These are phyloP conservation scores for Sandelia bainsii DNA, from an alignment of 2,797 vertebrate genomes.

Conservation along the genomic window DNA sequence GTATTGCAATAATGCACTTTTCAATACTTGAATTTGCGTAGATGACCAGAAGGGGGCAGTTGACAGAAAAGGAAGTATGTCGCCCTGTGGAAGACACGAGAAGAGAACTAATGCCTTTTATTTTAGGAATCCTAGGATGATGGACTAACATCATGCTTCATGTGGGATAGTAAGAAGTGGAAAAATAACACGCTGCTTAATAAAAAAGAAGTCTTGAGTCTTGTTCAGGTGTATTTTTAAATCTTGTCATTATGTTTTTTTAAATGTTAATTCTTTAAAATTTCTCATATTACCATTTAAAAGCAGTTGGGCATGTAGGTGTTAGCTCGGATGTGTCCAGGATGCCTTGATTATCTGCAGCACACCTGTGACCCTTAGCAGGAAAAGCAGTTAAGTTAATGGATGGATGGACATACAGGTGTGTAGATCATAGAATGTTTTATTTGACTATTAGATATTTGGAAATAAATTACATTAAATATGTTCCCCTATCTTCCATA, in stretches of 20 bases:
- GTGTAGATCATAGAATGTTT: conserved; percentile 46
- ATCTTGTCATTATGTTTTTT: neutral
- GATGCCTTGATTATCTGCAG: too few species aligned
- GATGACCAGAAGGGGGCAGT: conserved; percentile 69
- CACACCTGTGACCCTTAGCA: too few species aligned
- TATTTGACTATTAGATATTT: conserved; percentile 48
- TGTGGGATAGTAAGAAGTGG: conserved; percentile 64
- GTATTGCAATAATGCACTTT: conserved; percentile 99
- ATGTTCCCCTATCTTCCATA: conserved; percentile 41
- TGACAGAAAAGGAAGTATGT: conserved; percentile 66
- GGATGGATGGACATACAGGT: neutral
- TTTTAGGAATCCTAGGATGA: conserved; percentile 67
- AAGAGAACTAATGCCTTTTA: conserved; percentile 68
- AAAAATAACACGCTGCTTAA: conserved; percentile 82
- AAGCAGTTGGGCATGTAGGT: neutral
- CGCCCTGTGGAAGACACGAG: conserved; percentile 44
- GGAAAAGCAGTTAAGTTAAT: too few species aligned
- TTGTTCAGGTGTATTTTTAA: conserved; percentile 5
- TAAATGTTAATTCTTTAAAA: neutral
- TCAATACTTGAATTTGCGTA: conserved; percentile 94
- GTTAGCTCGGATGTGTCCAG: too few species aligned
- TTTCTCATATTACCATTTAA: neutral
- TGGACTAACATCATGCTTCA: conserved; percentile 73
- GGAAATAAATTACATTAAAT: conserved; percentile 79
- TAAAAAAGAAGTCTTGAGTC: conserved; percentile 77